Base-by-base conservation (phyloP, 2,797 vertebrate species). In the Microctenopoma steveboyesi region DNA sequence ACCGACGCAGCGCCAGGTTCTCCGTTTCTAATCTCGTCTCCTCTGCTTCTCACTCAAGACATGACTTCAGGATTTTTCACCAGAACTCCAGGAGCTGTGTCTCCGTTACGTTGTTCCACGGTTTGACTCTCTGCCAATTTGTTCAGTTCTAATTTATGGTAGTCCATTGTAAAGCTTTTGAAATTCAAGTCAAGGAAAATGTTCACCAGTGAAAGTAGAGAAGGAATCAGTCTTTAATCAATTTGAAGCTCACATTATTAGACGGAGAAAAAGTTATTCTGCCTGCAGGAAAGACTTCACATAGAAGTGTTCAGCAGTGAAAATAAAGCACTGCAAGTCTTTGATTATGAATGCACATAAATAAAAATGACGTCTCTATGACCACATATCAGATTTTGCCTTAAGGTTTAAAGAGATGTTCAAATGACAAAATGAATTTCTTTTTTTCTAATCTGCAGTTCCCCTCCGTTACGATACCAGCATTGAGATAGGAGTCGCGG, bases 21-120 rank as follows among this genome's bases (percentile, higher is more conserved):
- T 60, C 66, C 4, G 72, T 59, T 68, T 64, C 85, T 93, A 92
- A 93, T 92, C 91, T 91, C 10, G 63, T 74, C 75, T 43, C 59
- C 66, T 56, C 76, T 54, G 2, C 69, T 53, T 55, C 79, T 77
- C 65, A 45, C 48, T 75, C 64, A 1, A 82, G 76, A 78, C 68
- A 33, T 11, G 50, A 63, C 63, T 64, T 65, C 25, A 9, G 39
- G 39, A 46, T 49, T 15, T 50, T 55, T 14, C 49, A 8, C 65
- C 40, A 35, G 15, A 70, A 55, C 66, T 18, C 14, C 18, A n/a
- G 25, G 59, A 67, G 33, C 3, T 22, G 28, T 9, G 18, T 65
- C 18, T 50, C 15, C 12, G 9, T 12, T 4, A 3, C 22, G 8
- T 46, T 18, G 6, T n/a, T 8, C 8, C 45, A 16, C 8, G 43